Evolutionary conservation across 2,113 vertebrate species (phyloP).

Genomic region (Heterotilapia buettikoferi): DNA sequence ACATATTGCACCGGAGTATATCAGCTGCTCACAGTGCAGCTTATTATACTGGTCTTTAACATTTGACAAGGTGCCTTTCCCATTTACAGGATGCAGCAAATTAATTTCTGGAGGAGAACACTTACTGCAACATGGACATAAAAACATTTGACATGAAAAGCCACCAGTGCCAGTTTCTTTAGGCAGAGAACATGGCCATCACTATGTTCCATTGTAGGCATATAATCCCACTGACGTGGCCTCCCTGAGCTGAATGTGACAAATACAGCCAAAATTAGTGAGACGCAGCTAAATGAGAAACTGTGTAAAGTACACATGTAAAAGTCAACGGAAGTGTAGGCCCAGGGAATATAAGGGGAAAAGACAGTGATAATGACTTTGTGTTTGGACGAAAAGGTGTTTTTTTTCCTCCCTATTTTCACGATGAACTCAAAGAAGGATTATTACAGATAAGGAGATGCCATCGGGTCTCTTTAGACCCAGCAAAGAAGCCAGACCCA

Average conservation of each 20-base stretch:
- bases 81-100: neutral
- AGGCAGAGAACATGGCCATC: slow-evolving; percentile 65
- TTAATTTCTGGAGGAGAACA: neutral
- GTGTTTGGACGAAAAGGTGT: neutral
- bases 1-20: neutral
- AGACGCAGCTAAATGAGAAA: neutral
- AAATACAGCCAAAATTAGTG: neutral
- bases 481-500: slow-evolving; percentile 70
- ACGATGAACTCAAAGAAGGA: neutral
- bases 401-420: neutral
- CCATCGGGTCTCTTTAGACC: slow-evolving; percentile 70
- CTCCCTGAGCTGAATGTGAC: slow-evolving; percentile 31
- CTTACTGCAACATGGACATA: slow-evolving; percentile 74
- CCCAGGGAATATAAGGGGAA: neutral
- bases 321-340: neutral
- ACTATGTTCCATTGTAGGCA: slow-evolving; percentile 73
- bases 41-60: neutral
- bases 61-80: neutral
- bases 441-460: neutral
- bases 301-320: neutral
- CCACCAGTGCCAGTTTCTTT: slow-evolving; percentile 77
- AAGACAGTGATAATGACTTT: neutral
- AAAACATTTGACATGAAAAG: slow-evolving; percentile 73
- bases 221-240: slow-evolving; percentile 67
- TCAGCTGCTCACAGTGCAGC: neutral